Conservation (phyloP, 1,140 invertebrate species). For the Holcopasites calliopsidis region DNA sequence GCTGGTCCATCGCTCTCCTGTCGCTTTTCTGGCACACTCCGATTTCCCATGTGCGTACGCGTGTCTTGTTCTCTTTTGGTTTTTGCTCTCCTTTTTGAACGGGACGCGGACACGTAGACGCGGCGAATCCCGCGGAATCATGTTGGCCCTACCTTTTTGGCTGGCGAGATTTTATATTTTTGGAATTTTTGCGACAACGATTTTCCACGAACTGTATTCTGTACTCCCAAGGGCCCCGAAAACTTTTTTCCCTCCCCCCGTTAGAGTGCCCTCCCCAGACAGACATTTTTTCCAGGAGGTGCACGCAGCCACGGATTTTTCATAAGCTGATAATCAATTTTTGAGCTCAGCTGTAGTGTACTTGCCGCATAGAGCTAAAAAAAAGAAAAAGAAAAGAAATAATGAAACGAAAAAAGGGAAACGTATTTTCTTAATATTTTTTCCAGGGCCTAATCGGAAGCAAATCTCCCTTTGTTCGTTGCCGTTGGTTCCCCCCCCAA, state of each 20-base stretch:
- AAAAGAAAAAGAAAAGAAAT: constrained; percentile 45
- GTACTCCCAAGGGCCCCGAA: constrained; percentile 27
- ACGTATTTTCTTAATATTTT: constrained; percentile 68
- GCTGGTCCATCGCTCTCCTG: constrained; percentile 44
- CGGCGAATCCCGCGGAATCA: constrained; percentile 44
- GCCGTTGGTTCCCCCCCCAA: constrained; percentile 57
- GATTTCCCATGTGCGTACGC: neutral
- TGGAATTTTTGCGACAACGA: constrained; percentile 75
- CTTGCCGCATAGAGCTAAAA: constrained; percentile 1
- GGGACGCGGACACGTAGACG: constrained; percentile 31
- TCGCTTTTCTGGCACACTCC: constrained; percentile 41
- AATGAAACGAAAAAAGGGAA: constrained; percentile 46
- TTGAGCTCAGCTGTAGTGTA: constrained; percentile 75
- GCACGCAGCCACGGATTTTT: constrained; percentile 77
- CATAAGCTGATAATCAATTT: constrained; percentile 77
- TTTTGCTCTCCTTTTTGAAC: constrained; percentile 40
- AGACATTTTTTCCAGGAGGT: constrained; percentile 79
- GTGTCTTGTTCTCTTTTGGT: neutral
- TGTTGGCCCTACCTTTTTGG: constrained; percentile 75
- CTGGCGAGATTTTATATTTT: constrained; percentile 80
- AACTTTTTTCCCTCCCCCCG: constrained; percentile 36
- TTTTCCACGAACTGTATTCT: constrained; percentile 57
- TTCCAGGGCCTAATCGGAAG: constrained; percentile 70
- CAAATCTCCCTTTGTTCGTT: constrained; percentile 67
- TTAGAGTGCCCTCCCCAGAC: constrained; percentile 56